These are phyloP conservation scores for Conchocele bisecta DNA, from an alignment of 2,888 invertebrate genomes.

Conservation along the genomic window DNA sequence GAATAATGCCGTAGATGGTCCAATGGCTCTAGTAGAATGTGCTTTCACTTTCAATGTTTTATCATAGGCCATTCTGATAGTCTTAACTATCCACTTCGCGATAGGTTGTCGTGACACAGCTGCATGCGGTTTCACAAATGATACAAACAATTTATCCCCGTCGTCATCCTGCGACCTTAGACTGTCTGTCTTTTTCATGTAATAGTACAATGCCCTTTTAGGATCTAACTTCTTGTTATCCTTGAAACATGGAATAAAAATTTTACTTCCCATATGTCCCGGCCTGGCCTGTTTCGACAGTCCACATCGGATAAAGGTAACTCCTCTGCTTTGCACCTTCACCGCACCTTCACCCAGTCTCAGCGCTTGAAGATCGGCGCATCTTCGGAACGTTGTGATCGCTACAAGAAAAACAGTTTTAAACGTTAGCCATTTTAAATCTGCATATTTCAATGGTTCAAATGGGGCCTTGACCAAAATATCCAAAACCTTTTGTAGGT, in stretches of 20 bases:
- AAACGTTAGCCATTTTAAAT: conserved; percentile 18
- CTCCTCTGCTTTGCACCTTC: conserved; percentile 27
- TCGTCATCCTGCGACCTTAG: conserved; percentile 14
- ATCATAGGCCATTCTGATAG: no score
- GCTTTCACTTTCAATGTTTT: no score
- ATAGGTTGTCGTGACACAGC: no score
- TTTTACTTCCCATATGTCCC: conserved; percentile 5
- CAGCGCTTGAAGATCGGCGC: conserved; percentile 35
- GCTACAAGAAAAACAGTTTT: conserved; percentile 40
- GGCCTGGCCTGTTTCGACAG: conserved; percentile 35
- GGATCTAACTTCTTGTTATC: conserved; percentile 32
- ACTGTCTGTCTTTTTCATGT: conserved; percentile 31
- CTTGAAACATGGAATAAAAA: conserved; percentile 31
- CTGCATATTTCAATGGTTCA: conserved; percentile 38
- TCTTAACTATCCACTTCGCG: no score
- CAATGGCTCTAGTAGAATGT: no score
- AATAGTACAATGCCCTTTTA: conserved; percentile 26
- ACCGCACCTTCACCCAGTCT: conserved; percentile 26
- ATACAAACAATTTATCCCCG: no score
- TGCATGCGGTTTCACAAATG: no score
- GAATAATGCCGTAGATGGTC: no score
- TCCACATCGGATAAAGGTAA: conserved; percentile 20
- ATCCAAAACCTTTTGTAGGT: conserved; percentile 30
- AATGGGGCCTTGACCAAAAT: conserved; percentile 34
- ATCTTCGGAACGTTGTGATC: conserved; percentile 35